Conservation (phyloP, 2,797 vertebrate genomes). For the Mergus octosetaceus region DNA sequence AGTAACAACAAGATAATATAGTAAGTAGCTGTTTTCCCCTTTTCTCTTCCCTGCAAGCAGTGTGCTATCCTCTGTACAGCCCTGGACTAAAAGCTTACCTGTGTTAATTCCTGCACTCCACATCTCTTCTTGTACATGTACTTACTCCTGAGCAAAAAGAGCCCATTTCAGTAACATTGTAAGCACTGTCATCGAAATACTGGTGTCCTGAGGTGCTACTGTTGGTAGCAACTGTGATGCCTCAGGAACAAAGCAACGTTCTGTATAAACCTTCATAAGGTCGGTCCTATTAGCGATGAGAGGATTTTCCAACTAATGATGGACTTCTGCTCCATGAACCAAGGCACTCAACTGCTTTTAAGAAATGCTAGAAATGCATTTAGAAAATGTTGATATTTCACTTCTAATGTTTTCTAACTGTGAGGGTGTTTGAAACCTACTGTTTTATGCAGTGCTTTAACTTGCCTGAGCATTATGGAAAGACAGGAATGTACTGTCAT, state of each 20-base stretch:
- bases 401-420: background rate
- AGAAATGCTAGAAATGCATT: background rate
- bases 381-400: background rate
- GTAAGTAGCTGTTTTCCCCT: background rate
- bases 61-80: background rate
- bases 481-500: background rate
- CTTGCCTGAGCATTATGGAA: background rate
- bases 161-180: background rate
- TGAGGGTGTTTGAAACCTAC: background rate
- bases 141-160: background rate
- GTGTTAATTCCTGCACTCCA: background rate
- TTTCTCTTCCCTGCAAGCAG: background rate
- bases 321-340: background rate
- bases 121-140: accelerated
- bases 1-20: conserved; percentile 23
- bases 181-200: background rate
- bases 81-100: background rate
- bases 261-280: background rate
- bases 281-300: background rate
- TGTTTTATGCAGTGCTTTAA: background rate
- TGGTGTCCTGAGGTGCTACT: background rate
- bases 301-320: background rate
- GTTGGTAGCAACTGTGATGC: background rate
- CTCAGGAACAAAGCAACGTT: background rate
- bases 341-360: background rate